phyloP scores from a whole-genome alignment of 1,140 invertebrate genomes.

The Chironomus striatipennis region DNA sequence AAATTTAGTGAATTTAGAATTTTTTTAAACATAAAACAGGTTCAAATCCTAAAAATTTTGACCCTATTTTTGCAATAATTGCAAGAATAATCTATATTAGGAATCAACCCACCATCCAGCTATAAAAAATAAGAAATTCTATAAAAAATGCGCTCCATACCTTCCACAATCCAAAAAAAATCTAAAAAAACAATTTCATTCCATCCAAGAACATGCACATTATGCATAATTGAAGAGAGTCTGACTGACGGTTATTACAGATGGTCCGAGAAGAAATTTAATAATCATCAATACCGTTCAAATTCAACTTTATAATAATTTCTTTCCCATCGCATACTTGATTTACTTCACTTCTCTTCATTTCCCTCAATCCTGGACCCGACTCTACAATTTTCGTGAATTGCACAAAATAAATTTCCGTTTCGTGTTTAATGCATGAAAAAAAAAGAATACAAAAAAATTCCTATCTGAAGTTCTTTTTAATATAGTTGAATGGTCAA shows the following conservation, averaged over 20 bases:
- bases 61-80: too few relatives aligned
- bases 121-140: too few relatives aligned
- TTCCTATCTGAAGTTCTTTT: background rate
- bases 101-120: too few relatives aligned
- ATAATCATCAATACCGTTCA: background rate
- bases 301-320: background rate
- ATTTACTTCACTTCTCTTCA: background rate
- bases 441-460: background rate
- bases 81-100: too few relatives aligned
- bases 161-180: too few relatives aligned
- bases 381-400: background rate
- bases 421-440: background rate
- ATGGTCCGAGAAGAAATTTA: background rate
- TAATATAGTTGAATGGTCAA: background rate
- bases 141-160: too few relatives aligned
- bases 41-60: too few relatives aligned
- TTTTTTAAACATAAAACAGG: too few relatives aligned
- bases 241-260: too few relatives aligned
- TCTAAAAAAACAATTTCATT: too few relatives aligned
- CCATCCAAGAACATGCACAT: background rate
- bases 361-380: background rate
- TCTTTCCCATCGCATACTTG: background rate
- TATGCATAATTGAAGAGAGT: background rate
- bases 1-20: too few relatives aligned
- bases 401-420: conserved; percentile 2